Percentiles rank a stretch among this genome's conserved stretches.
Evolutionary conservation across 2,888 invertebrate species (phyloP).

Genomic region (Acronicta aceris): DNA sequence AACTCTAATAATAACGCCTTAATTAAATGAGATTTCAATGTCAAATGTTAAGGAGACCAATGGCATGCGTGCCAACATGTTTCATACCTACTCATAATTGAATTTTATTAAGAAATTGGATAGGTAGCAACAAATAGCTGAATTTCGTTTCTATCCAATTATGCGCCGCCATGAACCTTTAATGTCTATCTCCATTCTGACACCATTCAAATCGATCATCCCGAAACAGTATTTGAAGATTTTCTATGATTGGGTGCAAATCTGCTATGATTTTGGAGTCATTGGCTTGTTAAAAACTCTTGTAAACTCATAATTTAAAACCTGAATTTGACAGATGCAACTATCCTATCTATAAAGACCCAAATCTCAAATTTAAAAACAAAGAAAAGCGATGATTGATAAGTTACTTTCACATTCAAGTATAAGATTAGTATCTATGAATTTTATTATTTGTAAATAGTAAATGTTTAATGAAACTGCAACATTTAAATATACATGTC

Average conservation of each 20-base stretch:
- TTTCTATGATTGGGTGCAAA: not conserved
- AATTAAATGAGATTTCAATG: constrained; percentile 2
- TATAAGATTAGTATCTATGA: too few species aligned
- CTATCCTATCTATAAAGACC: too few species aligned
- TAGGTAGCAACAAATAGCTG: constrained; percentile 1
- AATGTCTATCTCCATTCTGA: not conserved
- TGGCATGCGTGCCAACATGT: constrained; percentile 2
- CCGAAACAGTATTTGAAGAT: not conserved
- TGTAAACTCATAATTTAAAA: too few species aligned
- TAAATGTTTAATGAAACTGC: too few species aligned
- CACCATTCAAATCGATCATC: not conserved
- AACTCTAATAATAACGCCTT: constrained; percentile 1
- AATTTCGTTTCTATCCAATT: not conserved
- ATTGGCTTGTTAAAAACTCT: too few species aligned
- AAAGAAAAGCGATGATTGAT: too few species aligned
- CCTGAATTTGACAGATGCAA: not conserved
- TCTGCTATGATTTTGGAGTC: not conserved
- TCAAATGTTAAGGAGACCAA: not conserved
- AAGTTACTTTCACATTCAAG: too few species aligned
- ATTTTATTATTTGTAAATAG: too few species aligned
- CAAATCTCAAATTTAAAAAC: too few species aligned
- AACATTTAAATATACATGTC: not conserved
- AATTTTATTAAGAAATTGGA: not conserved
- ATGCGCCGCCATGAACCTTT: not conserved
- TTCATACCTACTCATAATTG: not conserved